phyloP scores from a whole-genome alignment of 2,113 vertebrate genomes.

The Nasalis larvatus region DNA sequence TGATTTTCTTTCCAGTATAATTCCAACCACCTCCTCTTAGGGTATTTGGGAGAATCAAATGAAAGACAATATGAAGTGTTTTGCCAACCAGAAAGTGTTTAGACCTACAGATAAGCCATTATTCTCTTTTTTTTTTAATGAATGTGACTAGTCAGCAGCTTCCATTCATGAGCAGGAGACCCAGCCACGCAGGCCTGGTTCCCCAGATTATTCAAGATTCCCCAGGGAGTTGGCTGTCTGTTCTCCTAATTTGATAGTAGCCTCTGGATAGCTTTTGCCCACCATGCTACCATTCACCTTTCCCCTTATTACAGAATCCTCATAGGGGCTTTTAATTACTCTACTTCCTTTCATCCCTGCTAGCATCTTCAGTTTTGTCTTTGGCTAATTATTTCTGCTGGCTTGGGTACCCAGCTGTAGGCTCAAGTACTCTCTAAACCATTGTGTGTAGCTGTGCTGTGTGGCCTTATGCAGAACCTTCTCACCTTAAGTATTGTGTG shows the following conservation, averaged over 20 bases:
- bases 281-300: background rate
- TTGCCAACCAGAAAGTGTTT: background rate
- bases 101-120: background rate
- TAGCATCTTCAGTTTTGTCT: background rate
- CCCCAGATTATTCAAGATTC: background rate
- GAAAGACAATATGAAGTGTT: background rate
- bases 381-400: background rate
- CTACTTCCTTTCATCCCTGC: background rate
- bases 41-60: background rate
- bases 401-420: background rate
- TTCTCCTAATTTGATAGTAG: constrained; percentile 44
- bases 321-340: constrained; percentile 46
- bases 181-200: background rate
- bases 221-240: background rate
- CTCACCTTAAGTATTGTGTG: accelerated
- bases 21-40: background rate
- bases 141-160: constrained; percentile 22
- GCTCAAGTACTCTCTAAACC: background rate
- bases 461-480: background rate
- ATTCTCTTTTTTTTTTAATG: background rate
- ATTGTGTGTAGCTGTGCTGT: background rate
- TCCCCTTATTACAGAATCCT: constrained; percentile 39
- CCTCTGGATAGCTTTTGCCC: background rate
- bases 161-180: background rate
- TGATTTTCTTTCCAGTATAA: background rate